Percentiles rank a stretch among this genome's conserved stretches.
These are phyloP conservation scores for Calypte anna DNA, from an alignment of 2,113 vertebrate genomes.

Conservation along the genomic window DNA sequence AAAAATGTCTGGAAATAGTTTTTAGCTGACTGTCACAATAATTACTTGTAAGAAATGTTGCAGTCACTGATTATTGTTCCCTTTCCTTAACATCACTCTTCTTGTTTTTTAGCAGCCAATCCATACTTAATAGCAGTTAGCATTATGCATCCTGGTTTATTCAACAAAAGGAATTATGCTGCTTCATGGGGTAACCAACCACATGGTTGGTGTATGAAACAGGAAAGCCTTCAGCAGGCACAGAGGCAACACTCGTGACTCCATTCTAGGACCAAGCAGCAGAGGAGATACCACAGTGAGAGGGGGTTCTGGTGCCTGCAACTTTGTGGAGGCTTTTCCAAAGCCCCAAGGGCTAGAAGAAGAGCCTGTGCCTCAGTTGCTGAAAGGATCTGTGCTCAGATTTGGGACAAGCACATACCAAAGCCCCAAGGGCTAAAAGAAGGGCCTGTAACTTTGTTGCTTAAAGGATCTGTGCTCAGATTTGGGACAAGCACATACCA, in stretches of 20 bases:
- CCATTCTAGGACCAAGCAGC: not conserved
- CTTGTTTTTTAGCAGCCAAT: slow-evolving; percentile 58
- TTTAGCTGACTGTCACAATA: slow-evolving; percentile 56
- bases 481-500: not conserved
- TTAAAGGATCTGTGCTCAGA: not conserved
- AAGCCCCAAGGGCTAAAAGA: not conserved
- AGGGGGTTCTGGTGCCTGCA: not conserved
- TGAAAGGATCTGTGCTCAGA: not conserved
- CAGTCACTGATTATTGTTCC: slow-evolving; percentile 54
- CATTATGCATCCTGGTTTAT: slow-evolving; percentile 26
- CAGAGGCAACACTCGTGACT: not conserved
- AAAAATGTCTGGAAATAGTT: slow-evolving; percentile 59
- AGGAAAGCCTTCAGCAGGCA: not conserved
- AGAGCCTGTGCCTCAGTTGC: not conserved
- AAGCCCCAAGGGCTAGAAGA: not conserved
- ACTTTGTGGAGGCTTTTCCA: not conserved
- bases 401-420: not conserved
- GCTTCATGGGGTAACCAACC: not conserved
- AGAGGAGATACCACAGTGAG: not conserved
- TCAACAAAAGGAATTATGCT: slow-evolving; percentile 50
- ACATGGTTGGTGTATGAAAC: not conserved
- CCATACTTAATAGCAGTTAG: slow-evolving; percentile 42
- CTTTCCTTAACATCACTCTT: slow-evolving; percentile 57
- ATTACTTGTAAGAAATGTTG: slow-evolving; percentile 64
- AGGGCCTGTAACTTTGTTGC: not conserved